Conservation (phyloP, 1,140 invertebrate genomes). For the Propsilocerus akamusi region DNA sequence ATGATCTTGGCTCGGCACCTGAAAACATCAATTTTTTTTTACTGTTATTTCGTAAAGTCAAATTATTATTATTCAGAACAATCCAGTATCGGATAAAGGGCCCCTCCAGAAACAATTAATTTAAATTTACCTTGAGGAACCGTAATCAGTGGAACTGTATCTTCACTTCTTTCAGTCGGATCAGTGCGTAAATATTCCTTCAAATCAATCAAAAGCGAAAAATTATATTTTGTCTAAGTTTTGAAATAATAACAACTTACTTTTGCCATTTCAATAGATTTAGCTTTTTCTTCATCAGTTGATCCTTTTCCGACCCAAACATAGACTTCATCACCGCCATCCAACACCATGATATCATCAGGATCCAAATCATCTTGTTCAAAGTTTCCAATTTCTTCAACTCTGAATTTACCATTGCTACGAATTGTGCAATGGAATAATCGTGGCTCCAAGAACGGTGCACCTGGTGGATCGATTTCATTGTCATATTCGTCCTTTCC, state of each 20-base stretch:
- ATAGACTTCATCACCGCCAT: constrained; percentile 52
- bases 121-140: constrained; percentile 36
- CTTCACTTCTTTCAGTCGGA: constrained; percentile 30
- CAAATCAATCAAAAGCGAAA: constrained; percentile 8
- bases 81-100: too few relatives aligned
- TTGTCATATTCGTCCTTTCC: constrained; percentile 36
- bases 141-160: constrained; percentile 34
- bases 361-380: constrained; percentile 50
- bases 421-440: constrained; percentile 46
- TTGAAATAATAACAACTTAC: constrained; percentile 7
- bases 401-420: constrained; percentile 33
- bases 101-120: too few relatives aligned
- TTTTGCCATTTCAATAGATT: constrained; percentile 19
- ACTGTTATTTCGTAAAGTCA: not conserved
- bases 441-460: constrained; percentile 27
- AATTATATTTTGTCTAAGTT: not conserved
- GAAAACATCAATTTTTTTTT: not conserved
- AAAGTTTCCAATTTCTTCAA: constrained; percentile 48
- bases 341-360: constrained; percentile 55
- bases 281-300: constrained; percentile 41
- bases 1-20: constrained; percentile 35
- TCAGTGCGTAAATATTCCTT: constrained; percentile 42
- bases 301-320: constrained; percentile 56
- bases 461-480: constrained; percentile 22
- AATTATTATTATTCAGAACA: too few relatives aligned